A percentile compares a stretch with the other conserved stretches of the same genome.
phyloP scores from a whole-genome alignment of 2,113 vertebrate genomes.

The Coptodon bakossiorum region DNA sequence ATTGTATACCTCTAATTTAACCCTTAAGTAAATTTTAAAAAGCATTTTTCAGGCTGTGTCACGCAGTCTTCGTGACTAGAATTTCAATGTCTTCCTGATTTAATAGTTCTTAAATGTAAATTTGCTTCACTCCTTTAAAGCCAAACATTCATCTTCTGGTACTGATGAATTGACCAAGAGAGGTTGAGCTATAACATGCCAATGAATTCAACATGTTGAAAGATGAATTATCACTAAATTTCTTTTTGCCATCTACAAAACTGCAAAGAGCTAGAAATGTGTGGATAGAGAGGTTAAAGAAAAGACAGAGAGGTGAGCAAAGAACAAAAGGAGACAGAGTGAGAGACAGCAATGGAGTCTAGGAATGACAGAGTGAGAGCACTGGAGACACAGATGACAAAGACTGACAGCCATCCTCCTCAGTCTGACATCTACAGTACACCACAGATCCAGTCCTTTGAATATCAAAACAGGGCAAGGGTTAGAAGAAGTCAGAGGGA shows the following conservation, averaged over 20 bases:
- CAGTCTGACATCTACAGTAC: conserved; percentile 6
- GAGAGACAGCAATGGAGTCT: neutral
- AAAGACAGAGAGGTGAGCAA: neutral
- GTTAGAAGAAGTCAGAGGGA: neutral
- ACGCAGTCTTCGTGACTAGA: neutral
- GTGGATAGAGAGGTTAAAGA: neutral
- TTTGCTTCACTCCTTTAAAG: neutral
- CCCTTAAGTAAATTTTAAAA: no score
- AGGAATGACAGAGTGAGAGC: neutral
- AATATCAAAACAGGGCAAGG: neutral
- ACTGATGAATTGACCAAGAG: neutral
- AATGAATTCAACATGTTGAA: neutral
- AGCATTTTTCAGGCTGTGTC: no score
- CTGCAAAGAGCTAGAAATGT: neutral
- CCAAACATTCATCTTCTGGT: neutral
- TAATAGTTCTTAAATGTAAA: neutral
- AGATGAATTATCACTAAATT: neutral
- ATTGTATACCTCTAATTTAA: no score
- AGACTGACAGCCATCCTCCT: conserved; percentile 44
- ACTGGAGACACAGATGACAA: neutral
- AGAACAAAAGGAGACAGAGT: neutral
- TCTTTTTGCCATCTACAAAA: neutral
- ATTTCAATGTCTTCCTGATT: neutral
- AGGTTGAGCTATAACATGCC: neutral
- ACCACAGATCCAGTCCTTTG: neutral